Conservation (phyloP, 2,797 vertebrate genomes). For the Okamejei kenojei region DNA sequence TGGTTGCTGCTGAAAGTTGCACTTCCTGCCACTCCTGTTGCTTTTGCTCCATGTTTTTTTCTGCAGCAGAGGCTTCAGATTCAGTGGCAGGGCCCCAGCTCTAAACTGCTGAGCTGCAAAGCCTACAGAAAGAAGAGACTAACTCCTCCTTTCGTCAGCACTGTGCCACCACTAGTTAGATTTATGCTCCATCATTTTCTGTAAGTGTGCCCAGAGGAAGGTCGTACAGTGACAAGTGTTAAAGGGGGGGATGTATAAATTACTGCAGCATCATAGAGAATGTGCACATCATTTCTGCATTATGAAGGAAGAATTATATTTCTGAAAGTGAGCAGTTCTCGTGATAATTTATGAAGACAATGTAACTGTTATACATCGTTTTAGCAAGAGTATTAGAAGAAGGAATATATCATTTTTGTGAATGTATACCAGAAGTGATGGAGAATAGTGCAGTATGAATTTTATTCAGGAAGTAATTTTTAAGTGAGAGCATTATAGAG, state of each 20-base stretch:
- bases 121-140: background rate
- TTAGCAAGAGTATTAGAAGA: background rate
- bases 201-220: background rate
- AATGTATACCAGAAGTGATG: background rate
- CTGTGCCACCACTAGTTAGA: background rate
- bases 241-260: background rate
- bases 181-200: background rate
- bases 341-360: background rate
- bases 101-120: background rate
- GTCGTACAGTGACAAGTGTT: background rate
- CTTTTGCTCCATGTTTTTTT: background rate
- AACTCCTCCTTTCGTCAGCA: background rate
- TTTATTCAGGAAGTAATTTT: background rate
- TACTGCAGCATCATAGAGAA: background rate
- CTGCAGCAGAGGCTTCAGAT: background rate
- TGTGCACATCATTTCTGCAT: background rate
- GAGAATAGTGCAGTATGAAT: background rate
- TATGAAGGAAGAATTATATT: background rate
- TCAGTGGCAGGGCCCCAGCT: background rate
- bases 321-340: background rate
- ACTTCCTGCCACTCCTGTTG: conserved; percentile 1
- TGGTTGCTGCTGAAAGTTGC: background rate
- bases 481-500: background rate
- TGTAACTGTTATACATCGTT: background rate
- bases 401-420: background rate